Base-by-base conservation (phyloP, 2,888 invertebrate species). In the Amphipyra tragopoginis region DNA sequence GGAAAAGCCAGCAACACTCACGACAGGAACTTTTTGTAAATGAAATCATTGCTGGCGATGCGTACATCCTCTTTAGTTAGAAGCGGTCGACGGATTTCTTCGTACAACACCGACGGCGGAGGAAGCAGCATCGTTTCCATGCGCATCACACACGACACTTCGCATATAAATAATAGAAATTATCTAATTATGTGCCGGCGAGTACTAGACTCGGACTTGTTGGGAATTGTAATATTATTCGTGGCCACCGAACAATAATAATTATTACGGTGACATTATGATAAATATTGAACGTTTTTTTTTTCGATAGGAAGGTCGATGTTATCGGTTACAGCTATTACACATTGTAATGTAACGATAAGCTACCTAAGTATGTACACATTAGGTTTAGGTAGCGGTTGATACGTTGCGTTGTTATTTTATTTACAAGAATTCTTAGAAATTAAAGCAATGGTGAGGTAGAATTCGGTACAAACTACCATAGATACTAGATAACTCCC, bases 121-220 rank as follows among this genome's bases (percentile, higher is more conserved):
- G 93, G 94, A 94, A 93, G 89, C 90, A 72, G 65, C 71, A 76
- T 86, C 85, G 87, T 93, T 90, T 79, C 83, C 67, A 92, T 91
- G 89, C 93, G 64, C 73, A 72, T 76, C 92, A 86, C 91, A 89
- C 86, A 68, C 82, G 72, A 77, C 80, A 75, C 85, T 82, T 81
- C 87, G 94, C 93, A 94, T 93, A 93, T 93, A 93, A 93, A 94
- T 94, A 93, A 94, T 94, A 94, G 90, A 93, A 93, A 94, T 93
- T 93, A 93, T 93, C 89, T 92, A 93, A 94, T 93, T 92, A 93
- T 92, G 89, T 90, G 81, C 86, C 86, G 86, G 80, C 84, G 85
- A 87, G 84, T 88, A 89, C 86, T 89, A 88, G 87, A 72, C 80
- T 79, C 78, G 81, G 69, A 88, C 90, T 86, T 78, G 88, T 74